Base-by-base conservation (phyloP, 2,797 vertebrate genomes). In the Sebastes baramenuke region DNA sequence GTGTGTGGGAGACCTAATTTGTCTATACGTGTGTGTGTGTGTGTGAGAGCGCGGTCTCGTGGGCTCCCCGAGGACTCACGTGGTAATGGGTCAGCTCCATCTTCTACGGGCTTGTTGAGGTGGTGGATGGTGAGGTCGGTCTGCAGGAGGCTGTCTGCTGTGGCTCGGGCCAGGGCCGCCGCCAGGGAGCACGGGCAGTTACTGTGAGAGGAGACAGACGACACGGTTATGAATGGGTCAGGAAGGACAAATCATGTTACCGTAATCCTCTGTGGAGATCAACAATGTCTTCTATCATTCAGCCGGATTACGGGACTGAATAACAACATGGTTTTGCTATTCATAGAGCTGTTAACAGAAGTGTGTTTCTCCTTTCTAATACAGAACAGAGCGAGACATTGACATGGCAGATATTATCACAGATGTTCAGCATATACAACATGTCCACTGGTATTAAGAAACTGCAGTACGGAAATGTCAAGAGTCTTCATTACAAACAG, bases 141-240 rank as follows among this genome's bases (percentile, higher is more conserved):
- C 95, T 98, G 97, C 58, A 98, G 96, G 72, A 99, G 90, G 89
- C 96, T 96, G 83, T 98, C 97, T 27, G 98, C 95, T 2, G 98
- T 98, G 58, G 97, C 97, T 88, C 98, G 95, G 61, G 98, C 97
- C 92, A 99, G 88, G 30, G 97, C 98, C n/a, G 97, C 96, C 22
- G 98, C 98, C 97, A 99, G 93, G 85, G 98, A 97, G 69, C 98
- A 99, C 0, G 97, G 97, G 72, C 97, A 98, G 64, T 96, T 96
- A 92, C 95, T 96, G 93, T 73, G 55, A 3, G 61, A 79, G 74
- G 85, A 81, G 62, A 82, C 66, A 83, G 71, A 77, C 0, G 1
- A 29, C 73, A 79, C 56, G 6, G 62, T 85, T 83, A 87, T 61
- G 27, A 86, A 88, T 54, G 66, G 60, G 29, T 72, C 71, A 55